Conservation (phyloP, 2,888 invertebrate species). For the Trichogramma evanescens region DNA sequence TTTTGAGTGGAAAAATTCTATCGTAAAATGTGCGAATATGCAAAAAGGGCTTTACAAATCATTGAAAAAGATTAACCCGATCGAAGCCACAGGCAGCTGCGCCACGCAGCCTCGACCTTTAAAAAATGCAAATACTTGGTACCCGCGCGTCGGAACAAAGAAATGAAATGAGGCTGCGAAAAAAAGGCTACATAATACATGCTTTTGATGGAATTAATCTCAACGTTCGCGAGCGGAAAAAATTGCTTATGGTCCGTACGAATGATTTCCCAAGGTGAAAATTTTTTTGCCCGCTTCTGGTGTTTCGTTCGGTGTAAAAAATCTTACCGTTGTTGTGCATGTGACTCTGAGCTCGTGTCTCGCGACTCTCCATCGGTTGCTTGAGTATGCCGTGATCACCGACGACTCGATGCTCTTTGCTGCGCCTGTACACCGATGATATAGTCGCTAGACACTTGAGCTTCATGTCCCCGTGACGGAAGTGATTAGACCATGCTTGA, state of each 20-base stretch:
- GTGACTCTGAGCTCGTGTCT: conserved; percentile 39
- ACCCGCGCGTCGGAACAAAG: too few relatives aligned
- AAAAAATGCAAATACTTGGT: too few relatives aligned
- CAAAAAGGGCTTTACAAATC: too few relatives aligned
- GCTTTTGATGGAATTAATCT: too few relatives aligned
- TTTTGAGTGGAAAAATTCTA: too few relatives aligned
- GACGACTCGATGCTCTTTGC: conserved; percentile 79
- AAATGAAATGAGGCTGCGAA: too few relatives aligned
- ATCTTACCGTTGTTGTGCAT: conserved; percentile 31
- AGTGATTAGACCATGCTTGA: conserved; percentile 70
- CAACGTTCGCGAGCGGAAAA: too few relatives aligned
- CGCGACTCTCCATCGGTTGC: conserved; percentile 40
- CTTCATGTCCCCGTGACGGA: conserved; percentile 76
- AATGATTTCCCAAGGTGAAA: neutral
- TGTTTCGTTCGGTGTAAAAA: neutral
- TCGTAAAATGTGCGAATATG: too few relatives aligned
- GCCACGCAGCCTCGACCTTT: too few relatives aligned
- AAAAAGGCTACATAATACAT: too few relatives aligned
- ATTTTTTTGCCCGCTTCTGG: neutral
- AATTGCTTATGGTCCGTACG: neutral
- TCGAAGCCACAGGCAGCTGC: too few relatives aligned
- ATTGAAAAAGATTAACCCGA: too few relatives aligned
- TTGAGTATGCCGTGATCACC: conserved; percentile 54
- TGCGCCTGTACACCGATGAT: conserved; percentile 75
- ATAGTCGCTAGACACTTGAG: conserved; percentile 83